Base-by-base conservation (phyloP, 2,888 invertebrate species). In the Pachymerium ferrugineum region DNA sequence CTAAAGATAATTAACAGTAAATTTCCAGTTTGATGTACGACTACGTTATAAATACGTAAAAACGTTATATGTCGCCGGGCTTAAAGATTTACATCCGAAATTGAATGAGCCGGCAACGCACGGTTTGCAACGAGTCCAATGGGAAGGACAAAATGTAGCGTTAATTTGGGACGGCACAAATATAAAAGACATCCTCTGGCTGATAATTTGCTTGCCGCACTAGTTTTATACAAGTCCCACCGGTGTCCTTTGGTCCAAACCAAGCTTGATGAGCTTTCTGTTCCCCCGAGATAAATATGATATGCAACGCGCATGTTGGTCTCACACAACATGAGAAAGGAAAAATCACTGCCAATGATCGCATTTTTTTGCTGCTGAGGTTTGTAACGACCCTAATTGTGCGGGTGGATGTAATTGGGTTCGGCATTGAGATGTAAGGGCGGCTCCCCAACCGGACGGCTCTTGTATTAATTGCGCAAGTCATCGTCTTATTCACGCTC, bases 211-310 rank as follows among this genome's bases (percentile, higher is more conserved):
- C 47, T 47, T 47, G 47, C 47, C 47, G 19, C 19, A 47, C 47
- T 47, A 16, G 47, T 47, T 47, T 47, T 47, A 47, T 47, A 47
- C 47, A 47, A 47, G 47, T 47, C 47, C 47, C 47, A n/a, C 16
- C 47, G 47, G 47, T 47, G 47, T 47, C 47, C 47, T 47, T 47
- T 47, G 47, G 47, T 47, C 47, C 47, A 47, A 47, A 47, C 47
- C 47, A 19, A 47, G 47, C 47, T 47, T 47, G 47, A 47, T 47
- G 47, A 47, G 47, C 47, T 47, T 16, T 47, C 6, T 19, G 16
- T 16, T 47, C 47, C 47, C 47, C n/a, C 47, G 47, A 47, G 47
- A 47, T 47, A 8, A 47, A 47, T 47, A 47, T 47, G n/a, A 47
- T 47, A 47, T 16, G 47, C 47, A 47, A 47, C 1, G 14, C 5